These are phyloP conservation scores for Coremacera marginata DNA, from an alignment of 2,888 invertebrate genomes.

Conservation along the genomic window DNA sequence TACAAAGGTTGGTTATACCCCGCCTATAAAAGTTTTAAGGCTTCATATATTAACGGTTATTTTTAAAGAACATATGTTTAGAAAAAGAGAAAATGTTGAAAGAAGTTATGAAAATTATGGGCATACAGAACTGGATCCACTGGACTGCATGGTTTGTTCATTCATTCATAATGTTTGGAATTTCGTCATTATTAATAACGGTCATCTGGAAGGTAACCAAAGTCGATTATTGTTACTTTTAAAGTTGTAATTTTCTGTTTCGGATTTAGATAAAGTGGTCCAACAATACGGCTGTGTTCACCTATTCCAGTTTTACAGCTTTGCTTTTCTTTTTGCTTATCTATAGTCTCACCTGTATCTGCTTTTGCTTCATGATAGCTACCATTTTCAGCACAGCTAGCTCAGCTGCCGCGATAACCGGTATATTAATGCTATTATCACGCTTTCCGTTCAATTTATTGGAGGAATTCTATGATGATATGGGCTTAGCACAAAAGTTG, in stretches of 20 bases:
- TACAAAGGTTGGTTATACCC: constrained; percentile 72
- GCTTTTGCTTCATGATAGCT: constrained; percentile 84
- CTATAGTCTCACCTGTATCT: constrained; percentile 79
- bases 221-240: neutral
- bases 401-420: constrained; percentile 82
- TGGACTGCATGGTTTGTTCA: constrained; percentile 91
- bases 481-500: constrained; percentile 74
- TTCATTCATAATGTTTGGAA: constrained; percentile 76
- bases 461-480: constrained; percentile 77
- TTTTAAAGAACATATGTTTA: constrained; percentile 68
- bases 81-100: constrained; percentile 77
- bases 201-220: constrained; percentile 74
- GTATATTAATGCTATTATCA: constrained; percentile 81
- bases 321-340: constrained; percentile 79
- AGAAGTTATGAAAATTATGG: constrained; percentile 95
- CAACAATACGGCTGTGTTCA: constrained; percentile 75
- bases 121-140: constrained; percentile 84
- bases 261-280: constrained; percentile 71
- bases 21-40: no score
- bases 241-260: neutral
- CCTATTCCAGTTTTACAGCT: constrained; percentile 76
- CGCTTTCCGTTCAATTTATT: constrained; percentile 79
- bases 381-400: constrained; percentile 86
- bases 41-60: neutral
- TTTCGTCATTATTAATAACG: constrained; percentile 74